Percentiles rank a stretch among this genome's conserved stretches.
phyloP scores from a whole-genome alignment of 2,888 invertebrate species.

The Andrena hattorfiana region DNA sequence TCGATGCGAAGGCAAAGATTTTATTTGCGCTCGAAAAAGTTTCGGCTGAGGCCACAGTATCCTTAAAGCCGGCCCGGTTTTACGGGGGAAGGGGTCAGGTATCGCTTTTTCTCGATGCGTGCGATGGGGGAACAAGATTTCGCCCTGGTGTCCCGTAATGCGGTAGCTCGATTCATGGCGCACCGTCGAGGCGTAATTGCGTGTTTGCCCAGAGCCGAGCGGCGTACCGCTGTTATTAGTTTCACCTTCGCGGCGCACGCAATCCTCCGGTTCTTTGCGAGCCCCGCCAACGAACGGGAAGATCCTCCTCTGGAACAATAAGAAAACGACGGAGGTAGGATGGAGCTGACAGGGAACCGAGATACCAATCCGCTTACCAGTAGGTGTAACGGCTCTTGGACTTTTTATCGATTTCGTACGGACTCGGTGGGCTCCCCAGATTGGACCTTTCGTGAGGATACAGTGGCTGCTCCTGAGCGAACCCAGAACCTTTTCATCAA shows the following conservation, averaged over 20 bases:
- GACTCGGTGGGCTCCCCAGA: neutral
- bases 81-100: conserved; percentile 20
- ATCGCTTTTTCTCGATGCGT: conserved; percentile 55
- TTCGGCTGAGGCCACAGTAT: neutral
- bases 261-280: conserved; percentile 50
- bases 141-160: conserved; percentile 67
- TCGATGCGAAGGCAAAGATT: conserved; percentile 9
- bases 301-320: conserved; percentile 62
- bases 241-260: conserved; percentile 74
- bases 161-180: conserved; percentile 72
- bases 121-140: conserved; percentile 63
- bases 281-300: conserved; percentile 40
- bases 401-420: conserved; percentile 60
- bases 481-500: neutral
- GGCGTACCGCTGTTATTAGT: conserved; percentile 78
- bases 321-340: conserved; percentile 60
- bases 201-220: conserved; percentile 77
- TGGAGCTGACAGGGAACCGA: conserved; percentile 61
- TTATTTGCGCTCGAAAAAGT: conserved; percentile 10
- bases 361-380: conserved; percentile 64
- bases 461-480: neutral
- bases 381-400: conserved; percentile 60
- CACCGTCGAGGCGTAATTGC: conserved; percentile 74
- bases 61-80: neutral
- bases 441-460: conserved; percentile 13